Percentiles rank a stretch among this genome's conserved stretches.
phyloP scores from a whole-genome alignment of 1,140 invertebrate species.

The Calliphora vicina region DNA sequence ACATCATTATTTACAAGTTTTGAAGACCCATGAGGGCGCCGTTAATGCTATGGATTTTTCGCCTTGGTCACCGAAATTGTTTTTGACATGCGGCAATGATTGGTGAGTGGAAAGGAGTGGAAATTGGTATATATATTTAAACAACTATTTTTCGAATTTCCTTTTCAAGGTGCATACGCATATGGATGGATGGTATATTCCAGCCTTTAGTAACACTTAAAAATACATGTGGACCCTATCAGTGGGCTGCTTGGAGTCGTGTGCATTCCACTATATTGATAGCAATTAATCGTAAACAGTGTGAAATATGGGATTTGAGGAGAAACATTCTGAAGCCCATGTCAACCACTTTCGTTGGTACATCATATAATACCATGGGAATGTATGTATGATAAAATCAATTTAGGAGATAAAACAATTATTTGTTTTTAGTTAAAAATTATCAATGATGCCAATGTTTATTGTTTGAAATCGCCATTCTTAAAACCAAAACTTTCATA shows the following conservation, averaged over 20 bases:
- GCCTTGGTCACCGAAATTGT: conserved; percentile 77
- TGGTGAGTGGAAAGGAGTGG: conserved; percentile 67
- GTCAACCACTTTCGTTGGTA: conserved; percentile 61
- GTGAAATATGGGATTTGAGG: conserved; percentile 77
- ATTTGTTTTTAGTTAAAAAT: too few species aligned
- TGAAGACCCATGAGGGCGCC: conserved; percentile 80
- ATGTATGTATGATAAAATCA: conserved; percentile 35
- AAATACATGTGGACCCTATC: conserved; percentile 68
- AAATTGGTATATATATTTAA: neutral
- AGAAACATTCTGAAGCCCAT: conserved; percentile 72
- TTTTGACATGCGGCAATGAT: conserved; percentile 85
- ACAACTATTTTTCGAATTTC: neutral
- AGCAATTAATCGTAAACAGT: conserved; percentile 72
- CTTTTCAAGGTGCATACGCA: conserved; percentile 67
- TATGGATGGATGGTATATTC: conserved; percentile 77
- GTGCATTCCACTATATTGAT: conserved; percentile 83
- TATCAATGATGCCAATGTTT: too few species aligned
- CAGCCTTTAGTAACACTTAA: conserved; percentile 72
- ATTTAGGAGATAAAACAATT: too few species aligned
- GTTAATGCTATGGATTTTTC: conserved; percentile 83
- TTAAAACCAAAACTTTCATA: too few species aligned
- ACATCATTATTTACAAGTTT: conserved; percentile 74
- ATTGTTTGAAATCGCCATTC: too few species aligned
- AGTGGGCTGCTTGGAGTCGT: conserved; percentile 80
- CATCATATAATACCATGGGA: conserved; percentile 56